Percentiles rank a stretch among this genome's conserved stretches.
These are phyloP conservation scores for Taxidea taxus DNA, from an alignment of 2,113 vertebrate genomes.

Conservation along the genomic window DNA sequence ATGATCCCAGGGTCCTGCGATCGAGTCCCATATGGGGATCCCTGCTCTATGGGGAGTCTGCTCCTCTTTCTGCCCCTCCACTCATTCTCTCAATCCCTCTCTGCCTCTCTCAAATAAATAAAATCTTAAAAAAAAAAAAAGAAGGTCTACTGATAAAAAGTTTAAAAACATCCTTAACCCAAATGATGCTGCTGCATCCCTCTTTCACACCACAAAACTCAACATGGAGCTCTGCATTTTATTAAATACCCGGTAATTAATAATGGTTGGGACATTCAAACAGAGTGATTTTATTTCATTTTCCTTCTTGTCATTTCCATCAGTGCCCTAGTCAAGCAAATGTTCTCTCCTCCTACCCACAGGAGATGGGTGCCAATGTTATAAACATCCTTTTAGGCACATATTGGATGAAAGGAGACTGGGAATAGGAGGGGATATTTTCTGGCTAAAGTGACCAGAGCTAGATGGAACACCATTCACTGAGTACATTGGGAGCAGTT, in stretches of 20 bases:
- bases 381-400: not conserved
- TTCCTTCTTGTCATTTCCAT: not conserved
- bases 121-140: not conserved
- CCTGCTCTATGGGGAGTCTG: no score
- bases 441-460: not conserved
- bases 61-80: no score
- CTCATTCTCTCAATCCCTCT: no score
- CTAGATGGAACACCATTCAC: not conserved
- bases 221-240: not conserved
- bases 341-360: rapidly evolving
- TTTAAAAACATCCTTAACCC: not conserved
- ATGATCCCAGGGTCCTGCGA: no score
- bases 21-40: no score
- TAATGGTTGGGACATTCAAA: not conserved
- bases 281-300: not conserved
- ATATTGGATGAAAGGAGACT: not conserved
- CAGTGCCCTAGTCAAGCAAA: not conserved
- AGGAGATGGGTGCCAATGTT: not conserved
- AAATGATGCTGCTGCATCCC: not conserved
- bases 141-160: not conserved
- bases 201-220: not conserved
- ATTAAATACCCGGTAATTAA: not conserved
- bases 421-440: not conserved
- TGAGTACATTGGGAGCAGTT: not conserved
- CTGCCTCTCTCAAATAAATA: no score